Evolutionary conservation across 2,888 invertebrate species (phyloP), one percentile per base, ranked within the genome.

Genomic region (Cyrtodaria siliqua): DNA sequence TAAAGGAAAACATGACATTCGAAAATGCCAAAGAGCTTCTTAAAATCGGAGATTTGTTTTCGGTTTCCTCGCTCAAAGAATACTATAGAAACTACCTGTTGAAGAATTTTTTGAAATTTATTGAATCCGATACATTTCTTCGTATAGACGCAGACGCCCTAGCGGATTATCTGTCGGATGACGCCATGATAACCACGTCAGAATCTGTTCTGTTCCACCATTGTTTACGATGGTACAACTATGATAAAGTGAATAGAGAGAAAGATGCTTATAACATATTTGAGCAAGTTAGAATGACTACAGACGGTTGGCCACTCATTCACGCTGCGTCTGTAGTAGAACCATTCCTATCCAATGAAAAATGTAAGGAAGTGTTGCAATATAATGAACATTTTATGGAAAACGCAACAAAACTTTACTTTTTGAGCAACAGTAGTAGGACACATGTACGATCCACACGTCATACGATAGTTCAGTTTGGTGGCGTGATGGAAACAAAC

Each of bases 1-100:
- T 85, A 0, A 83, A 81, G 50, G 72, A 80, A 33, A 83, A 83
- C 29, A 67, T 85, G 78, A 81, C 79, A n/a, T 85, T 85, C 69
- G 81, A 85, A 55, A 85, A 85, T 74, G 83, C 85, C 2, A 78
- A 83, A 47, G 79, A 81, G 1, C 64, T 82, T 1, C 60, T 85
- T 20, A 79, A 69, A 56, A 83, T 85, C 38, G 85, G 81, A n/a
- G 85, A 85, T 27, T 61, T 83, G 33, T 83, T 80, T 44, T 77
- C 81, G 64, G 74, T 85, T 47, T 66, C 82, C 24, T 33, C 59
- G 2, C 61, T 85, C 9, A 75, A 74, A 55, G 79, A 73, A 42
- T 81, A 83, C 61, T 83, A 85, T 47, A 72, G 83, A n/a, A 72
- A 78, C 61, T 85, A 76, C 62, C 69, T 85, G 49, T 52, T 85